Base-by-base conservation (phyloP, 2,888 invertebrate species). In the Venustoraphidia nigricollis region DNA sequence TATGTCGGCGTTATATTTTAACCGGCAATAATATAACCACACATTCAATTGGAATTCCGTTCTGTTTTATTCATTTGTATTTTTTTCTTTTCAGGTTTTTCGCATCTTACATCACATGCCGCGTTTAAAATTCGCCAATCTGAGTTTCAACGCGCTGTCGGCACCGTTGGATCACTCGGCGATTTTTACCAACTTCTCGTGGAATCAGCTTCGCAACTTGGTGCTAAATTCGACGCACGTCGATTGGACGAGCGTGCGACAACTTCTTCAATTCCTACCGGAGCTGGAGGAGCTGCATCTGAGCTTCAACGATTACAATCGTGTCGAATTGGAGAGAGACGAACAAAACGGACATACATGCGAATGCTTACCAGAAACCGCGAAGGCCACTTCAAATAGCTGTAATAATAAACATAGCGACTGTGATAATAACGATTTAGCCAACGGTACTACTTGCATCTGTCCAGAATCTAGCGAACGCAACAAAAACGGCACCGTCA, bases 221-320 rank as follows among this genome's bases (percentile, higher is more conserved):
- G 87, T 94, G 44, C 70, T 94, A 13, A 94, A 94, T 66, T 88
- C 87, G 44, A 93, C 93, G 0, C 77, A 82, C 55, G 77, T 92
- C 34, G 81, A 87, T 51, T 94, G 93, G 94, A 75, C 79, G 38
- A 84, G 83, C 56, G 79, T 94, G 40, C 79, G 82, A 57, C 75
- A 79, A 43, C 69, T 94, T 52, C 72, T 93, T 47, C 78, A 80
- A 59, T 76, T 82, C 60, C 71, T 88, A 53, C 85, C 83, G 49
- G 80, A 81, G 62, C 72, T 95, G 41, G 86, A 91, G 70, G 95
- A 95, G 68, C 71, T 96, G 54, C 94, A 95, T 68, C 70, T 95
- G 58, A 93, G 94, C 61, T 74, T 93, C 52, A 96, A 95, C 66
- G 84, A 89, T 63, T 92, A 89, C 65, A 76, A 77, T 34, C 76